These are phyloP conservation scores for Parelbella ahira DNA, from an alignment of 2,888 invertebrate species.

Conservation along the genomic window DNA sequence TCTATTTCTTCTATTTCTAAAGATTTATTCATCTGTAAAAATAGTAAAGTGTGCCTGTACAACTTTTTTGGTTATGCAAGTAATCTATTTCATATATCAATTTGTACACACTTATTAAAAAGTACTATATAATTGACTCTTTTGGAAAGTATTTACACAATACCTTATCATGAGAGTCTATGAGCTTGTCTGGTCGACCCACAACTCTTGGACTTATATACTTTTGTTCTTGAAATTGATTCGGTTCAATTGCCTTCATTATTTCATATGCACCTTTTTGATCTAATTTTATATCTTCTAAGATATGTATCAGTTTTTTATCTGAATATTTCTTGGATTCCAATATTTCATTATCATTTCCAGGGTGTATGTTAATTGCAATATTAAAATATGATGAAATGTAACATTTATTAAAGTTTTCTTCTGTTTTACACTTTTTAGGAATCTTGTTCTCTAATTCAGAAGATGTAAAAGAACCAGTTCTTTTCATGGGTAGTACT, in stretches of 20 bases:
- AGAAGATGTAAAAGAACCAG: slow-evolving; percentile 25
- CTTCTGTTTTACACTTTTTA: slow-evolving; percentile 29
- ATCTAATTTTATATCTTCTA: slow-evolving; percentile 57
- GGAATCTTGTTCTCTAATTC: slow-evolving; percentile 24
- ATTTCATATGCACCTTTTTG: slow-evolving; percentile 46
- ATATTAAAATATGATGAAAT: slow-evolving; percentile 45
- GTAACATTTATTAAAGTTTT: slow-evolving; percentile 33
- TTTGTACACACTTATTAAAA: no score
- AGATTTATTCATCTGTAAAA: slow-evolving; percentile 9
- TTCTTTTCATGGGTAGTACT: slow-evolving; percentile 28
- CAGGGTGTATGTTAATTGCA: slow-evolving; percentile 25
- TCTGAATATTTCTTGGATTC: slow-evolving; percentile 45
- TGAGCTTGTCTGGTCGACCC: slow-evolving; percentile 6
- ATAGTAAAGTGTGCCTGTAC: background rate
- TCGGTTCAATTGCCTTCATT: slow-evolving; percentile 47
- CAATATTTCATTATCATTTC: slow-evolving; percentile 28
- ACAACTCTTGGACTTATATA: slow-evolving; percentile 15
- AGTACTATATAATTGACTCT: no score
- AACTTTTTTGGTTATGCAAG: no score
- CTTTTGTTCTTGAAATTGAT: slow-evolving; percentile 37
- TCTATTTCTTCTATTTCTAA: slow-evolving; percentile 44
- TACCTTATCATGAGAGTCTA: slow-evolving; percentile 17
- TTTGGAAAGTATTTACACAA: no score
- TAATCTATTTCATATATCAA: no score
- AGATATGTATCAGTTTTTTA: slow-evolving; percentile 61